Conservation (phyloP, 2,797 vertebrate species). For the Chloroceryle amazona region DNA sequence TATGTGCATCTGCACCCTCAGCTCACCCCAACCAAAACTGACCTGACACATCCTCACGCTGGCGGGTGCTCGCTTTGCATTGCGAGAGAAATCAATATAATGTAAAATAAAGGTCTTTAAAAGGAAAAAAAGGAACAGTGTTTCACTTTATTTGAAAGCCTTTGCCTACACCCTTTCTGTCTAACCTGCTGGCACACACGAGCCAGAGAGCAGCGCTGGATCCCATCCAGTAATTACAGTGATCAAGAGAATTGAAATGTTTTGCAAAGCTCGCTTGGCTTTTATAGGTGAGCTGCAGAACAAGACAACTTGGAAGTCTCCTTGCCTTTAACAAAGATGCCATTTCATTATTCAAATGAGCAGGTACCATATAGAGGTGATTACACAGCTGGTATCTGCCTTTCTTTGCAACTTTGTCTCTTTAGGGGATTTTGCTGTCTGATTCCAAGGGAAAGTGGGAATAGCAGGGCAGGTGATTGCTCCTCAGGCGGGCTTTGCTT, state of each 20-base stretch:
- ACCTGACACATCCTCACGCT: background rate
- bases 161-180: conserved; percentile 10
- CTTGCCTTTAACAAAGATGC: conserved; percentile 50
- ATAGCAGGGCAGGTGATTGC: background rate
- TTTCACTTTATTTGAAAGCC: conserved; percentile 30
- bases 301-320: conserved; percentile 42
- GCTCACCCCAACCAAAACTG: background rate
- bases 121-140: background rate
- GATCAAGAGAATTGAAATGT: conserved; percentile 70
- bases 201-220: conserved; percentile 50
- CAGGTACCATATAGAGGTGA: conserved; percentile 1
- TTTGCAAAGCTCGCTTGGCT: conserved; percentile 61
- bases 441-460: background rate
- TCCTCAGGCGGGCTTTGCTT: background rate
- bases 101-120: background rate
- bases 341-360: conserved; percentile 56
- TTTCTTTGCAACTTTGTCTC: background rate
- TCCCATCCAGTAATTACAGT: conserved; percentile 64
- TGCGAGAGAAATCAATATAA: background rate
- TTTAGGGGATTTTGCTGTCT: background rate
- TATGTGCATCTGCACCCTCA: background rate
- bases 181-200: background rate
- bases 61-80: background rate
- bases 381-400: conserved; percentile 25
- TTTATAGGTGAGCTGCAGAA: conserved; percentile 51